A percentile compares a stretch with the other conserved stretches of the same genome.
Conservation (phyloP, 2,797 vertebrate species). For the Rhinella marina region DNA sequence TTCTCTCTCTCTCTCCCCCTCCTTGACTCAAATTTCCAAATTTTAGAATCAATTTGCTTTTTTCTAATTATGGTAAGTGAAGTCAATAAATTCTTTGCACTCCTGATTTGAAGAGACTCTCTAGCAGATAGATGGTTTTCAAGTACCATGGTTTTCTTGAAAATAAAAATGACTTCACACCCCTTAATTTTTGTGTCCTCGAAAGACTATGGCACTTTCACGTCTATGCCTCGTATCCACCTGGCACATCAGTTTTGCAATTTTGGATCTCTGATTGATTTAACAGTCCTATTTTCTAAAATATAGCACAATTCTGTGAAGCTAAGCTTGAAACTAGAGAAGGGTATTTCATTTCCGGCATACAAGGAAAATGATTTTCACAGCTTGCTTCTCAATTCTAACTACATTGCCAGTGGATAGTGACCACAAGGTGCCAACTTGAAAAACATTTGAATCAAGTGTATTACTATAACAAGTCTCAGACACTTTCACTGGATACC, state of each 20-base stretch:
- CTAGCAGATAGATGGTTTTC: neutral
- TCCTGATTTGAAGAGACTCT: neutral
- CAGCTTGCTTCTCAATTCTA: constrained; percentile 43
- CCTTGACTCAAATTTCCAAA: too few relatives aligned
- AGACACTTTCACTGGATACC: neutral
- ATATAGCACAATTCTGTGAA: constrained; percentile 38
- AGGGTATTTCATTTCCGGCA: constrained; percentile 62
- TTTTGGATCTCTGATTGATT: constrained; percentile 55
- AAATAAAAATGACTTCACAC: constrained; percentile 38
- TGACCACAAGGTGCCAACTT: constrained; percentile 46
- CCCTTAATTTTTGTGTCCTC: constrained; percentile 36
- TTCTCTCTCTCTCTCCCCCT: too few relatives aligned
- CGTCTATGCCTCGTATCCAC: constrained; percentile 34
- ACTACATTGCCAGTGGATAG: constrained; percentile 36
- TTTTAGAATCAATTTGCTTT: too few relatives aligned
- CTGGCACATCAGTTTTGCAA: constrained; percentile 51
- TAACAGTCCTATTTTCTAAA: constrained; percentile 54
- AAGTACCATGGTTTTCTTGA: constrained; percentile 8
- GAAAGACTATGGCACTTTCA: constrained; percentile 5
- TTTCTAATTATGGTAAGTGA: too few relatives aligned
- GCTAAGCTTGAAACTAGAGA: constrained; percentile 47
- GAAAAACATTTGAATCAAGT: neutral
- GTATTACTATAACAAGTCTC: neutral
- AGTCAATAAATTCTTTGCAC: neutral
- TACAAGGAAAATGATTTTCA: constrained; percentile 48